Conservation (phyloP, 2,888 invertebrate species). For the Piscicola geometra region DNA sequence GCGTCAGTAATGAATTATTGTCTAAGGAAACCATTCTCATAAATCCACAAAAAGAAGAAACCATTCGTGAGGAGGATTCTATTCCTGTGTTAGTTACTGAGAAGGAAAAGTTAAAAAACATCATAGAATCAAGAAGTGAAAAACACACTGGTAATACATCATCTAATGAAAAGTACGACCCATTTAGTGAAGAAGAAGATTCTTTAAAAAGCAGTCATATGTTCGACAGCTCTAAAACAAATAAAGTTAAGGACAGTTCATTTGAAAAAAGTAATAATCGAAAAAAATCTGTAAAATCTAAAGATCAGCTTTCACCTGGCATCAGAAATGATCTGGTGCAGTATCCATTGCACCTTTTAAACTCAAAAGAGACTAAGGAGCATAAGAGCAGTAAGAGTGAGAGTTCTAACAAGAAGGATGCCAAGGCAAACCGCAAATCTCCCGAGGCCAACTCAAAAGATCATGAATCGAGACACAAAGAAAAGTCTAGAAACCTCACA, state of each 20-base stretch:
- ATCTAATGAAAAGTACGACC: constrained; percentile 7
- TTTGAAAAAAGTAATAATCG: background rate
- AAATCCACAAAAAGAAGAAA: background rate
- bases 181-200: constrained; percentile 11
- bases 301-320: background rate
- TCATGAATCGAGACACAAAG: background rate
- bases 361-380: background rate
- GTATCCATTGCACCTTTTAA: constrained; percentile 2
- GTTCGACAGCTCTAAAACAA: background rate
- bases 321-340: background rate
- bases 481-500: background rate
- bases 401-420: background rate
- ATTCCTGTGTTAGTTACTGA: too few species aligned
- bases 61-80: background rate
- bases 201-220: background rate
- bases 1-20: too few species aligned
- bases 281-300: background rate
- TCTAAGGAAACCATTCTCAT: background rate
- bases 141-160: too few species aligned
- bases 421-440: too few species aligned
- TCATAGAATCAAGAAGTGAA: background rate
- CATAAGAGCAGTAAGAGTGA: background rate
- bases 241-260: background rate
- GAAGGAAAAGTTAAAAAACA: background rate
- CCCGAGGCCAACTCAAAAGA: background rate